Evolutionary conservation across 2,113 vertebrate species (phyloP).

Genomic region (Nannobrachium achirus): DNA sequence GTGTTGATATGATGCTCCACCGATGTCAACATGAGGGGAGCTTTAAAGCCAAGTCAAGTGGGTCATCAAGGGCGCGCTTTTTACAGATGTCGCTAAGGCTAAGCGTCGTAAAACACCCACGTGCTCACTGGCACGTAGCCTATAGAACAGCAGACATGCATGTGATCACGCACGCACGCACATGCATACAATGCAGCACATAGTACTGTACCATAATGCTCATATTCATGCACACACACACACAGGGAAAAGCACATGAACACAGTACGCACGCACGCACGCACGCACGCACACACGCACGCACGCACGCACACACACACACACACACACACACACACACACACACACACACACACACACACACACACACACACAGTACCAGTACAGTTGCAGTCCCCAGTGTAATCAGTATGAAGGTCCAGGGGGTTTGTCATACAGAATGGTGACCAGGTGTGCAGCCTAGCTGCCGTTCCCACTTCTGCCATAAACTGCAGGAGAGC

Average conservation of each 20-base stretch:
- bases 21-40: conserved; percentile 4
- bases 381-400: conserved; percentile 9
- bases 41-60: neutral
- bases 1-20: conserved; percentile 37
- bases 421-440: conserved; percentile 41
- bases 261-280: neutral
- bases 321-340: conserved; percentile 8
- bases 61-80: conserved; percentile 31
- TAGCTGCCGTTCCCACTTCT: conserved; percentile 25
- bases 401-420: conserved; percentile 21
- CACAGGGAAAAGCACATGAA: neutral
- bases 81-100: conserved; percentile 16
- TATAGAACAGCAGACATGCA: neutral
- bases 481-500: conserved; percentile 48
- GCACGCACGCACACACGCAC: neutral
- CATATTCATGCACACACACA: no score
- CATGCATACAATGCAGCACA: no score
- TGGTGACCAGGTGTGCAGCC: conserved; percentile 49
- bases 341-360: conserved; percentile 5
- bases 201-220: no score
- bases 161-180: conserved; percentile 3
- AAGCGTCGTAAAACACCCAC: conserved; percentile 21
- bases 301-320: neutral
- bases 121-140: neutral
- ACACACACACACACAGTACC: neutral